Base-by-base conservation (phyloP, 2,113 vertebrate genomes). In the Tachysurus vachellii region DNA sequence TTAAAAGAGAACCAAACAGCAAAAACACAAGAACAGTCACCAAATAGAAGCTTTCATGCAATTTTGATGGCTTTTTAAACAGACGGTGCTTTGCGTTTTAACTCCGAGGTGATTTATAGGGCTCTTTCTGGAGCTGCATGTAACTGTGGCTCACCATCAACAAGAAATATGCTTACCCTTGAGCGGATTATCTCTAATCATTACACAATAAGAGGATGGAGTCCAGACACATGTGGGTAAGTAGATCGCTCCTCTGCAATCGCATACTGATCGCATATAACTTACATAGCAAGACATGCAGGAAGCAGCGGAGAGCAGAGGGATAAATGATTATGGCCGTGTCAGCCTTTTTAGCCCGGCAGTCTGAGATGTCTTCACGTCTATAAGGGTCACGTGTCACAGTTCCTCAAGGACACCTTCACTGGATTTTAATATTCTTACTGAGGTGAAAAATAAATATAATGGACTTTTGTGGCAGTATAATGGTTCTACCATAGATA, bases 281-380 rank as follows among this genome's bases (percentile, higher is more conserved):
- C 87, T 36, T 85, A 26, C 64, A 80, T 73, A 73, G 83, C 93
- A 93, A 90, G 90, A 87, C 59, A 54, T 86, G 75, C 91, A 86
- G 61, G 13, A 26, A 17, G 88, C 88, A 89, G 91, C 80, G 88
- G 81, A 89, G 91, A 90, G 91, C 93, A 82, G 86, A 89, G 92
- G 92, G 93, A 93, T 86, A 86, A 92, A 93, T 91, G 91, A 94
- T 93, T 93, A 93, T 92, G 93, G 91, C 93, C 91, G 90, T 93
- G 93, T 93, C 93, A 91, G 92, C 93, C 92, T 86, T 82, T 91
- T 88, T 93, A 93, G 91, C 91, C 88, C 91, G 88, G 88, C 92
- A 87, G 83, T 92, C 92, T 91, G 93, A 93, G 93, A 94, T 92
- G 92, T 93, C 91, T 92, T 93, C 93, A 93, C 92, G 93, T 94